Conservation (phyloP, 64 coral and sea anemone genomes). For the Orbicella faveolata region DNA sequence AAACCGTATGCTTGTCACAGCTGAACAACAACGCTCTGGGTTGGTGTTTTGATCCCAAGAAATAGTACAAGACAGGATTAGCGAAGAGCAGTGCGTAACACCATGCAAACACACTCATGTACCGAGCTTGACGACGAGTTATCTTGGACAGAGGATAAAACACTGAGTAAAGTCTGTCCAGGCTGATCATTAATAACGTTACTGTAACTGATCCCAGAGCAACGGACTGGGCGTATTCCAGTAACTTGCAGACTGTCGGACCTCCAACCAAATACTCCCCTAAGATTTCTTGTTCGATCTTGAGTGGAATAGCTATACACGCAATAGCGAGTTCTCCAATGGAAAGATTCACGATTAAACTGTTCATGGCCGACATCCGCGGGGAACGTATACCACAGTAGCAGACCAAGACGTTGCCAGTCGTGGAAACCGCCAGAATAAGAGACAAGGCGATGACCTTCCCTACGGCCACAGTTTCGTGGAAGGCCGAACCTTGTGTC, state of each 20-base stretch:
- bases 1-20: conserved; percentile 35
- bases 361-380: conserved; percentile 90
- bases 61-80: conserved; percentile 87
- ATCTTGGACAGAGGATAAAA: conserved; percentile 92
- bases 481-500: not conserved
- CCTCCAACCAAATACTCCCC: conserved; percentile 59
- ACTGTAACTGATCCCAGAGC: conserved; percentile 78
- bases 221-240: conserved; percentile 91
- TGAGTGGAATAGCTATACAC: conserved; percentile 71
- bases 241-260: conserved; percentile 72
- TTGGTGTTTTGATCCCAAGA: conserved; percentile 78
- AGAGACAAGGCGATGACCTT: conserved; percentile 74
- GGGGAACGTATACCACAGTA: conserved; percentile 91
- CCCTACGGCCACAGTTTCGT: conserved; percentile 58
- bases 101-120: conserved; percentile 97
- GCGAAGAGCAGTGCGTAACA: conserved; percentile 85
- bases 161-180: conserved; percentile 89
- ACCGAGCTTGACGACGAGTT: conserved; percentile 88
- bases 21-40: conserved; percentile 57
- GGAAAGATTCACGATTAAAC: conserved; percentile 92
- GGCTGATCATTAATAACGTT: conserved; percentile 85
- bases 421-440: conserved; percentile 72
- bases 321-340: conserved; percentile 78
- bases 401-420: conserved; percentile 82
- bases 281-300: conserved; percentile 71